Percentiles rank a stretch among this genome's conserved stretches.
These are phyloP conservation scores for Tachycineta bicolor DNA, from an alignment of 2,113 vertebrate species.

Conservation along the genomic window DNA sequence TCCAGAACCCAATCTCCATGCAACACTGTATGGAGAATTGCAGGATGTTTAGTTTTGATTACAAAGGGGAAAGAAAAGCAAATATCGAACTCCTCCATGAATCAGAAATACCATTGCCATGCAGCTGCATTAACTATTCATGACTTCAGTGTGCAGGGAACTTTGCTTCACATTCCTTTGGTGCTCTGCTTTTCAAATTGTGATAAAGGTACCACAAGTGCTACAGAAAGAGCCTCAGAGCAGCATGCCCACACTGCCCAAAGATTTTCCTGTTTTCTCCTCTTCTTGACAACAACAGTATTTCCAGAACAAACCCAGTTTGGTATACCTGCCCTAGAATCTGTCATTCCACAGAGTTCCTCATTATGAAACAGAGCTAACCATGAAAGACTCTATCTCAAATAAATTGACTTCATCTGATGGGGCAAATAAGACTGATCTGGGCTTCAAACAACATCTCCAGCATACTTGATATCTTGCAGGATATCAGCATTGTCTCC, in stretches of 20 bases:
- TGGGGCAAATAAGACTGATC: not conserved
- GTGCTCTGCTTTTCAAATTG: not conserved
- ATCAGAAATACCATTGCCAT: not conserved
- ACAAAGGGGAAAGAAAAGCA: conserved; percentile 6
- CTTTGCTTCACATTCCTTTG: not conserved
- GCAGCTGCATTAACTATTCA: conserved; percentile 18
- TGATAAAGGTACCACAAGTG: not conserved
- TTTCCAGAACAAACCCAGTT: not conserved
- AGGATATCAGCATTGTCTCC: not conserved
- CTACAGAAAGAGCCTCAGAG: conserved; percentile 1
- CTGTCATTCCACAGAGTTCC: not conserved
- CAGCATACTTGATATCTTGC: not conserved
- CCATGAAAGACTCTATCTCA: rapidly evolving
- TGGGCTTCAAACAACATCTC: not conserved
- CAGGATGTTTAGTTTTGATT: not conserved
- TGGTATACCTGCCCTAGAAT: not conserved
- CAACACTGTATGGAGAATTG: not conserved
- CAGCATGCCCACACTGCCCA: not conserved
- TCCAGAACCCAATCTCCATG: not conserved
- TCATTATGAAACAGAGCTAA: not conserved
- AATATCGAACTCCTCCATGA: not conserved
- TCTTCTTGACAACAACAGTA: not conserved
- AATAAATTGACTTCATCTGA: not conserved
- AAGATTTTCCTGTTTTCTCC: not conserved
- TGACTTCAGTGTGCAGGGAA: not conserved